Evolutionary conservation across 2,888 invertebrate genomes (phyloP), one percentile per base, ranked within the genome.

Genomic region (Prosopocoilus inquinatus): DNA sequence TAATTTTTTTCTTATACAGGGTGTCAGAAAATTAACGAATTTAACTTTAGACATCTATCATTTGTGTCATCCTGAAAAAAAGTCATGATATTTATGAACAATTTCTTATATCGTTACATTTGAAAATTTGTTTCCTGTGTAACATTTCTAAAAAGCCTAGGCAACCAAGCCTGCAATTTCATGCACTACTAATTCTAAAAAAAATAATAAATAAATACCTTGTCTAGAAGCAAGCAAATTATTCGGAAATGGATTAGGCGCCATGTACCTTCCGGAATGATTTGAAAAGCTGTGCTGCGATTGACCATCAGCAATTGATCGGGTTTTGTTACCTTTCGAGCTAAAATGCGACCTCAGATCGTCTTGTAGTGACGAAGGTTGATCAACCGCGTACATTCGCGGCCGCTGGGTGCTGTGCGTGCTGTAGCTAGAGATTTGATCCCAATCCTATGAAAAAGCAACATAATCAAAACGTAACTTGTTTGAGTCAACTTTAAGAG

Each of bases 241-340:
- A 64, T 85, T 86, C 53, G 89, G 87, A 65, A 86, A 82, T 57
- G 86, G 86, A 52, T 71, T 75, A 57, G 84, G 82, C 62, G 83
- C 82, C 66, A 87, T 80, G 71, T 90, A 91, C 69, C 91, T 84
- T 67, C 86, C 88, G 43, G 91, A 91, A 70, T 86, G 84, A 71
- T 91, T 91, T 56, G 91, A 89, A 76, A 91, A 92, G 73, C 92
- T 91, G 75, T 93, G 90, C 74, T 93, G 92, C 53, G 92, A 92
- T 77, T 93, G 93, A 58, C 92, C 92, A 74, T 94, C 93, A 58
- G 91, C 92, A 65, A 91, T 84, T 59, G 91, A 91, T 69, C 91
- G 85, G 41, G 80, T 71, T 62, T 79, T 75, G 60, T 67, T 71
- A 52, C 85, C 84, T 77, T 89, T 87, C 60, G 86, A 85, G 62